These are phyloP conservation scores for Pitangus sulphuratus DNA, from an alignment of 2,797 vertebrate genomes.

Conservation along the genomic window DNA sequence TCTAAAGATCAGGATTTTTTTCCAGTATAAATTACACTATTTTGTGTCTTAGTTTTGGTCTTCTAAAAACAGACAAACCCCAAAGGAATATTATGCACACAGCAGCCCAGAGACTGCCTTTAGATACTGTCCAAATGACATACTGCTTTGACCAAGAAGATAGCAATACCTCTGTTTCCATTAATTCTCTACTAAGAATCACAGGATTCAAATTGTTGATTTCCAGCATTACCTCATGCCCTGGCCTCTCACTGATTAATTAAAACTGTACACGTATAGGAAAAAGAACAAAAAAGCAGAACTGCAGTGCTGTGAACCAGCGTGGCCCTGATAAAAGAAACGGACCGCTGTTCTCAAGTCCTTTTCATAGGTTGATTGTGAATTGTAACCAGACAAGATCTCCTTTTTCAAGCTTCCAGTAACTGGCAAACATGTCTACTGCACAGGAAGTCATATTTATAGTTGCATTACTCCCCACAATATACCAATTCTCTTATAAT, in stretches of 20 bases:
- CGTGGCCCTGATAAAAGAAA: conserved; percentile 43
- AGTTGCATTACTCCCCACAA: conserved; percentile 50
- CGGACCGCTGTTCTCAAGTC: neutral
- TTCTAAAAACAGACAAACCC: neutral
- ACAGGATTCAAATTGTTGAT: conserved; percentile 13
- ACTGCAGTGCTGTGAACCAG: neutral
- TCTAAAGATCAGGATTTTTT: neutral
- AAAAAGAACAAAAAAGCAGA: conserved; percentile 29
- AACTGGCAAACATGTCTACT: conserved; percentile 34
- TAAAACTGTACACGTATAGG: conserved; percentile 12
- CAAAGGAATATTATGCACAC: conserved; percentile 18
- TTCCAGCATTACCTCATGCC: conserved; percentile 39
- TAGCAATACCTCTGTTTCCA: conserved; percentile 23
- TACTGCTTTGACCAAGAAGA: conserved; percentile 27
- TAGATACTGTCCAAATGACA: neutral
- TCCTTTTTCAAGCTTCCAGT: conserved; percentile 52
- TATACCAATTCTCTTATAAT: conserved; percentile 45
- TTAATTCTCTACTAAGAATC: conserved; percentile 32
- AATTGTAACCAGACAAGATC: conserved; percentile 63
- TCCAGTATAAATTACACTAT: neutral
- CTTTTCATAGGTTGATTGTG: conserved; percentile 60
- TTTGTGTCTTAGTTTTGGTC: conserved; percentile 10
- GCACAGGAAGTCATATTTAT: conserved; percentile 69
- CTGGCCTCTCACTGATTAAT: conserved; percentile 19
- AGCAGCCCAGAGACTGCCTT: neutral